phyloP scores from a whole-genome alignment of 2,888 invertebrate genomes.

The Melanchra persicariae region DNA sequence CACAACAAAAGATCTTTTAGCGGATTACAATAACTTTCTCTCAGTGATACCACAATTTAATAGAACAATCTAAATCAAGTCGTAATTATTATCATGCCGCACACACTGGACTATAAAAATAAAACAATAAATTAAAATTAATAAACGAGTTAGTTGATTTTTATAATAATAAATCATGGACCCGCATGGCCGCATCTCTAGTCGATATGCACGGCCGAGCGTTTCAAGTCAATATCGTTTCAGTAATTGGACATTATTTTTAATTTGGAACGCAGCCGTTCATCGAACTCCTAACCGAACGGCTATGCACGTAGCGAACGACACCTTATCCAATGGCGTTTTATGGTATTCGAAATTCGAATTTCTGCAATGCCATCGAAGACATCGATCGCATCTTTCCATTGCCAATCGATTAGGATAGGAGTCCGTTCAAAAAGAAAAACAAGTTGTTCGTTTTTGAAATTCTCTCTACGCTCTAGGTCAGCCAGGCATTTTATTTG shows the following conservation, averaged over 20 bases:
- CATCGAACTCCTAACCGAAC: conserved; percentile 61
- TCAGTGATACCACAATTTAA: neutral
- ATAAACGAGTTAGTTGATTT: conserved; percentile 35
- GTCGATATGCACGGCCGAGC: conserved; percentile 69
- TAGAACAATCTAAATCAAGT: neutral
- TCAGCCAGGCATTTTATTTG: conserved; percentile 7
- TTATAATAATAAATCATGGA: conserved; percentile 35
- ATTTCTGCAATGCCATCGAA: conserved; percentile 55
- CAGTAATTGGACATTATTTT: conserved; percentile 73
- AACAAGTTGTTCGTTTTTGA: conserved; percentile 7
- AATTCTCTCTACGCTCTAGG: conserved; percentile 10
- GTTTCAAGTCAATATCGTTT: conserved; percentile 72
- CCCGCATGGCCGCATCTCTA: conserved; percentile 43
- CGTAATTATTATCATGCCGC: neutral
- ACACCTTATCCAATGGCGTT: conserved; percentile 70
- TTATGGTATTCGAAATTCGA: conserved; percentile 69
- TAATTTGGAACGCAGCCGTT: conserved; percentile 69
- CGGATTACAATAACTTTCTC: neutral
- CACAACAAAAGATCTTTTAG: neutral
- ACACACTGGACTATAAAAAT: neutral
- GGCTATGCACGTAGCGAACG: conserved; percentile 65
- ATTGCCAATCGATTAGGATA: conserved; percentile 63
- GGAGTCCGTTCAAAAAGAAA: neutral
- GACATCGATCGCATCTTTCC: conserved; percentile 61
- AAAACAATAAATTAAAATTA: conserved; percentile 14